These are phyloP conservation scores for Alentia gelatinosa DNA, from an alignment of 2,888 invertebrate species.

Conservation along the genomic window DNA sequence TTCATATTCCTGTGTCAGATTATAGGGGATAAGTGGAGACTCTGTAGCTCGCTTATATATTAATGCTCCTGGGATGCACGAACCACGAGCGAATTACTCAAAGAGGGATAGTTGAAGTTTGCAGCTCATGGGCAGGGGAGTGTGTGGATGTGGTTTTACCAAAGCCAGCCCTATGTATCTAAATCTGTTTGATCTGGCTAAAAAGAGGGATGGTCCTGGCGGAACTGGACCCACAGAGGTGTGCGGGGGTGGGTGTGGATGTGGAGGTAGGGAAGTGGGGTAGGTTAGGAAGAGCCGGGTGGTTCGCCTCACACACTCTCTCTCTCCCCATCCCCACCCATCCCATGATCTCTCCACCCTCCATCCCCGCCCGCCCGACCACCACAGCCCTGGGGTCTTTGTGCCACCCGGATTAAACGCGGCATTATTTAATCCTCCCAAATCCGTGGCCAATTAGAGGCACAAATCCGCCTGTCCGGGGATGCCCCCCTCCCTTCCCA, in stretches of 20 bases:
- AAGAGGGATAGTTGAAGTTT: too few relatives aligned
- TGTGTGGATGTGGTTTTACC: background rate
- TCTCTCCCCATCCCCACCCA: too few relatives aligned
- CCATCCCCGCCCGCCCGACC: background rate
- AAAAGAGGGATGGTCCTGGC: background rate
- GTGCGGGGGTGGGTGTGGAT: background rate
- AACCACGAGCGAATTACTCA: too few relatives aligned
- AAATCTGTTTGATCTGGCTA: background rate
- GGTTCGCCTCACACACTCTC: background rate
- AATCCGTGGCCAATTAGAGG: conserved; percentile 46
- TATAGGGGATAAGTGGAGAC: too few relatives aligned
- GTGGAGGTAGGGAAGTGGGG: background rate
- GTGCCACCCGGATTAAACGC: conserved; percentile 14
- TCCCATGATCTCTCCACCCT: background rate
- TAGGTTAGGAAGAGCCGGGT: background rate
- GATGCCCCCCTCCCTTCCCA: too few relatives aligned
- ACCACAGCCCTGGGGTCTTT: conserved; percentile 8
- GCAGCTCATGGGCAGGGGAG: background rate
- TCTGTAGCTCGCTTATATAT: too few relatives aligned
- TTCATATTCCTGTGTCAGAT: too few relatives aligned
- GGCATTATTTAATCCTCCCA: conserved; percentile 44
- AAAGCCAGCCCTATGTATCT: background rate
- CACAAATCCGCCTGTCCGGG: background rate
- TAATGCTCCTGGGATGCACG: too few relatives aligned
- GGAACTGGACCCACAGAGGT: too few relatives aligned